These are phyloP conservation scores for Dasysyrphus tricinctus DNA, from an alignment of 2,888 invertebrate genomes.

Conservation along the genomic window DNA sequence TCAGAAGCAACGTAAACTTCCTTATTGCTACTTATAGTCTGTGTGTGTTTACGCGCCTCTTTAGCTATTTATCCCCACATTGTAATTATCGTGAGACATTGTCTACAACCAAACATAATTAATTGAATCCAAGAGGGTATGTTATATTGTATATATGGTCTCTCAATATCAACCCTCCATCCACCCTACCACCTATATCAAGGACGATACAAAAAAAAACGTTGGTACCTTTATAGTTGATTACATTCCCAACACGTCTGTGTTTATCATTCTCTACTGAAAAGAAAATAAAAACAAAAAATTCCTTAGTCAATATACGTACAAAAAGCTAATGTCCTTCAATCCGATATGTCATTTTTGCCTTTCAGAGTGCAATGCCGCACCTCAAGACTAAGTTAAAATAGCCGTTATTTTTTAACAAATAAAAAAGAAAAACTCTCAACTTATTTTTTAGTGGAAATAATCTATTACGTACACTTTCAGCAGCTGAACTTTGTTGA, in stretches of 20 bases:
- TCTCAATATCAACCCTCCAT: constrained; percentile 12
- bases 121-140: constrained; percentile 40
- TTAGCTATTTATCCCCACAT: constrained; percentile 31
- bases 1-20: too few species aligned
- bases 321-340: constrained; percentile 22
- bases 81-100: constrained; percentile 59
- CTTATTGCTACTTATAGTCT: not conserved
- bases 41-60: constrained; percentile 1
- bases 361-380: constrained; percentile 22
- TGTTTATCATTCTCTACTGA: not conserved
- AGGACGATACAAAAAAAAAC: constrained; percentile 5
- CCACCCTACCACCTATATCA: not conserved
- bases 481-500: constrained; percentile 45
- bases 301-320: constrained; percentile 4
- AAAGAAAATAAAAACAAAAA: not conserved
- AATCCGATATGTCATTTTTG: constrained; percentile 6
- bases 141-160: constrained; percentile 13
- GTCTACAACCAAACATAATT: constrained; percentile 36
- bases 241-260: constrained; percentile 29
- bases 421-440: constrained; percentile 16
- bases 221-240: constrained; percentile 30
- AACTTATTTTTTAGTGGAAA: constrained; percentile 9
- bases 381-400: constrained; percentile 23
- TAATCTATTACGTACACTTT: not conserved
- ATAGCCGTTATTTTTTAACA: constrained; percentile 1